Base-by-base conservation (phyloP, 2,888 invertebrate genomes). In the Trachelus troglodyta region DNA sequence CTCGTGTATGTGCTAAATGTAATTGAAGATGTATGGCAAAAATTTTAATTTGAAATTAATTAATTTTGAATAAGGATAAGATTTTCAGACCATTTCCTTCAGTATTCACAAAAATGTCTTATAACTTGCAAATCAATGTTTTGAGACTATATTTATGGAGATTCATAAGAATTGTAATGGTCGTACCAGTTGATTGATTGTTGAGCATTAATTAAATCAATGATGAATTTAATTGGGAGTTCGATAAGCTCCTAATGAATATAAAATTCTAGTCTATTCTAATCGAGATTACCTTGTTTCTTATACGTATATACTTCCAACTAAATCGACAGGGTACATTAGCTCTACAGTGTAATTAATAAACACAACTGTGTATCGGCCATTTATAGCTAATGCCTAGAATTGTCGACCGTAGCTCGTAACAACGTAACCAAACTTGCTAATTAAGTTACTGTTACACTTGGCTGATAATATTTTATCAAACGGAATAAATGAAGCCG, bases 261-360 rank as follows among this genome's bases (percentile, higher is more conserved):
- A 71, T 71, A 34, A 71, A 71, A 71, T 71, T 71, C 71, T 71
- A 74, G 74, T 74, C 74, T 74, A 34, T 34, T 35, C 33, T 35
- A 74, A 74, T 74, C 23, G 34, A 34, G 35, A 35, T 35, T 31
- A 33, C 71, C 71, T 71, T 71, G 12, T 71, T 34, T 71, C 6
- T 71, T 71, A 33, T 71, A 33, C 71, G 71, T 71, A 33, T 30
- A 71, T 71, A 71, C 71, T 71, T 71, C 71, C 71, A 71, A 77
- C 68, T 77, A 73, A 31, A 69, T 74, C 69, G 73, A 85, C 85
- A 85, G 85, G 84, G 84, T 84, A 85, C 77, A 77, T 78, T 85
- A 84, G 76, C 76, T 79, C 79, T 81, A 82, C 69, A 69, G 76
- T 73, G 74, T 77, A 75, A 78, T 73, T 81, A 80, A 76, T 78